A percentile compares a stretch with the other conserved stretches of the same genome.
phyloP scores from a whole-genome alignment of 1,140 invertebrate species.

The Agraylea sexmaculata region DNA sequence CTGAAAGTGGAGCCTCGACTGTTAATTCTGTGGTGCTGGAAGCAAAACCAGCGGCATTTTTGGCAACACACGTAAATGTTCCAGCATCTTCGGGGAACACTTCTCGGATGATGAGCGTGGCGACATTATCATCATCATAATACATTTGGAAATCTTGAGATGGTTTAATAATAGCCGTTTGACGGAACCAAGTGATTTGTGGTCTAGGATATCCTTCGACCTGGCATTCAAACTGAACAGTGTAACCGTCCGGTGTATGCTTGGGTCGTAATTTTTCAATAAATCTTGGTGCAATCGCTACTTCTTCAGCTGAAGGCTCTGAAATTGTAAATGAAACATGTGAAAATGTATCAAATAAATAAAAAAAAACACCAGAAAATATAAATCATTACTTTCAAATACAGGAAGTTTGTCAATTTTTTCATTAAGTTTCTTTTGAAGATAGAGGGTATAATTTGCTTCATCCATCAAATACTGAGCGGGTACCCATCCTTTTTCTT shows the following conservation, averaged over 20 bases:
- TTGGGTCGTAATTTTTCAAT: slow-evolving; percentile 75
- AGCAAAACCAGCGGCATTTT: slow-evolving; percentile 87
- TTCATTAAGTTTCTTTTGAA: slow-evolving; percentile 78
- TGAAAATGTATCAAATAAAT: slow-evolving; percentile 11
- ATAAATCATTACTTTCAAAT: slow-evolving; percentile 64
- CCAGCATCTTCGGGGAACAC: slow-evolving; percentile 96
- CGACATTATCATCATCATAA: slow-evolving; percentile 85
- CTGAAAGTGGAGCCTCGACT: slow-evolving; percentile 75
- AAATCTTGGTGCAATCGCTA: slow-evolving; percentile 70
- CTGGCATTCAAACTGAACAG: slow-evolving; percentile 81
- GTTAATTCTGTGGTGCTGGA: slow-evolving; percentile 82
- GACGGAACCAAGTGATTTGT: slow-evolving; percentile 89
- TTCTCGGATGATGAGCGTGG: slow-evolving; percentile 86
- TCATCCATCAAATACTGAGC: slow-evolving; percentile 77
- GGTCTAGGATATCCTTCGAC: slow-evolving; percentile 81
- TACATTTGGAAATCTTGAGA: slow-evolving; percentile 86
- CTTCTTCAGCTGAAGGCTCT: slow-evolving; percentile 70
- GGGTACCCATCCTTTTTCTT: slow-evolving; percentile 88
- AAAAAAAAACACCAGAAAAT: slow-evolving; percentile 1
- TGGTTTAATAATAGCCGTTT: slow-evolving; percentile 83
- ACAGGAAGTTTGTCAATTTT: slow-evolving; percentile 85
- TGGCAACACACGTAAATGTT: slow-evolving; percentile 90
- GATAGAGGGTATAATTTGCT: slow-evolving; percentile 64
- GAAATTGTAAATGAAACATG: slow-evolving; percentile 23
- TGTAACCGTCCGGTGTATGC: slow-evolving; percentile 72